Percentiles rank a stretch among this genome's conserved stretches.
Evolutionary conservation across 2,888 invertebrate species (phyloP).

Genomic region (Xestia sexstrigata): DNA sequence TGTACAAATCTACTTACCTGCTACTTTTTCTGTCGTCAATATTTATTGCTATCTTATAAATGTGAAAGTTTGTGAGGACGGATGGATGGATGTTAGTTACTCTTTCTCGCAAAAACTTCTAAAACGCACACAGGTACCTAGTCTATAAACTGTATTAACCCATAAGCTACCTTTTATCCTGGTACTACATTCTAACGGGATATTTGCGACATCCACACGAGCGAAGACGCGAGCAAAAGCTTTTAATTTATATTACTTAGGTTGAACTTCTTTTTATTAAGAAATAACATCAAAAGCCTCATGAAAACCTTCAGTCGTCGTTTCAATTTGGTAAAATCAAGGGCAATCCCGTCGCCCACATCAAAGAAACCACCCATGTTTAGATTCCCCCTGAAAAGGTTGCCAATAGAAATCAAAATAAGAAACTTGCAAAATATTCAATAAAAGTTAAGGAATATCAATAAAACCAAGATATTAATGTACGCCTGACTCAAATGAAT

Average conservation of each 20-base stretch:
- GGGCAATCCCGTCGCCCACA: not conserved
- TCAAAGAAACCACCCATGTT: conserved; percentile 16
- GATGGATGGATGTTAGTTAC: not conserved
- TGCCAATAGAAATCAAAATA: conserved; percentile 19
- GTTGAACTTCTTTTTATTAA: conserved; percentile 11
- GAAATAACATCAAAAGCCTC: conserved; percentile 27
- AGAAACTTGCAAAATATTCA: conserved; percentile 10
- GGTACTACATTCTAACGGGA: not conserved
- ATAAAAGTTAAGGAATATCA: not conserved
- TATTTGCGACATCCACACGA: not conserved
- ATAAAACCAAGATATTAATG: conserved; percentile 2
- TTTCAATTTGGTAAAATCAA: conserved; percentile 26
- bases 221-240: not conserved
- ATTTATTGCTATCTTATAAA: not conserved
- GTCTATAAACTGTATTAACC: not conserved
- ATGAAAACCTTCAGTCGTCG: conserved; percentile 16
- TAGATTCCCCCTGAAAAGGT: not conserved
- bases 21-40: conserved; percentile 7
- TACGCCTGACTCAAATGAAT: conserved; percentile 8
- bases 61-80: not conserved
- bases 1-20: not conserved
- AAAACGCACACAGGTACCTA: not conserved
- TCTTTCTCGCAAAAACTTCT: not conserved
- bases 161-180: not conserved
- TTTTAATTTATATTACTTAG: conserved; percentile 14